phyloP scores from a whole-genome alignment of 1,140 invertebrate species.

The Gonatopus flavifemur region DNA sequence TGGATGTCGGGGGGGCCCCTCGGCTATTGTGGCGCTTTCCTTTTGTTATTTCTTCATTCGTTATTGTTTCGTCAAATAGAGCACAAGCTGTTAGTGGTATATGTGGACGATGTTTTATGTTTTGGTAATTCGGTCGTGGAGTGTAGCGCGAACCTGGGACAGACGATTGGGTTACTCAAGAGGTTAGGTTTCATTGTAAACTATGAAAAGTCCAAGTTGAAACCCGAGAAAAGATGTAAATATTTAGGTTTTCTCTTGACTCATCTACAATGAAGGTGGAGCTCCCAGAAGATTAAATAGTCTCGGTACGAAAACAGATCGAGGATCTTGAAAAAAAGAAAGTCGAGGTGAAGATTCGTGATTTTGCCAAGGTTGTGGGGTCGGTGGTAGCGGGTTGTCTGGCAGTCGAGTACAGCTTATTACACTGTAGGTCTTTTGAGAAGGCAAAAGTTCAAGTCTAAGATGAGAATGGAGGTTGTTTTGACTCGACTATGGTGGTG shows the following conservation, averaged over 20 bases:
- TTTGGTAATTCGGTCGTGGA: background rate
- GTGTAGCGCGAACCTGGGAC: background rate
- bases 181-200: background rate
- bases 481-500: background rate
- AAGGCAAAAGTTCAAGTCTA: background rate
- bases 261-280: background rate
- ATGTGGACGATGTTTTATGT: background rate
- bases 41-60: conserved; percentile 6
- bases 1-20: background rate
- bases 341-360: too few species aligned
- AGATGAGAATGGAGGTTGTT: background rate
- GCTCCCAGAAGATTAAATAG: background rate
- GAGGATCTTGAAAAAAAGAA: too few species aligned
- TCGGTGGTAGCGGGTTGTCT: too few species aligned
- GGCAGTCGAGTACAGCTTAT: background rate
- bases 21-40: background rate
- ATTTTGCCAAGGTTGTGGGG: too few species aligned
- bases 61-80: background rate
- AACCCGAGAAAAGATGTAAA: background rate
- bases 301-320: too few species aligned
- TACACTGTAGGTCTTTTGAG: background rate
- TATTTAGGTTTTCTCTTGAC: background rate
- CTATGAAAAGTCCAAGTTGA: background rate
- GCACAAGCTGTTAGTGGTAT: background rate
- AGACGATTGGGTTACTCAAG: background rate